phyloP scores from a whole-genome alignment of 2,888 invertebrate species.

The Poecilus cupreus region DNA sequence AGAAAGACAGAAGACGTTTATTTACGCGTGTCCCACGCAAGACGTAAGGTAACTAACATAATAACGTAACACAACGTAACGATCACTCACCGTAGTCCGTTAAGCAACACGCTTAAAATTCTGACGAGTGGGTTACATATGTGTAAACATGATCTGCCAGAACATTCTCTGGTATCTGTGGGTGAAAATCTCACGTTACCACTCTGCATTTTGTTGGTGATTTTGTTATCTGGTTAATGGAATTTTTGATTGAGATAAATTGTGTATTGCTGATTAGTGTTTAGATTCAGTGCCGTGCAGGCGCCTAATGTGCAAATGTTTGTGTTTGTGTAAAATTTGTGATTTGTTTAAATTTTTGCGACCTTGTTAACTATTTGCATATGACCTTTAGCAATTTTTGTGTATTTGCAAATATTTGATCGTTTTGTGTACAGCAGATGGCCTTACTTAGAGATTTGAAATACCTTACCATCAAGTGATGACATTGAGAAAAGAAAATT shows the following conservation, averaged over 20 bases:
- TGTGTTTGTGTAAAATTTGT: neutral
- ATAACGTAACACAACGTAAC: slow-evolving; percentile 15
- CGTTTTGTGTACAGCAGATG: no score
- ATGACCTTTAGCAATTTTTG: no score
- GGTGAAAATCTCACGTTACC: slow-evolving; percentile 4
- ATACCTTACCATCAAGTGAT: no score
- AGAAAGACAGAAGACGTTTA: slow-evolving; percentile 32
- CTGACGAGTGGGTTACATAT: slow-evolving; percentile 37
- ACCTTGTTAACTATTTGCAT: neutral
- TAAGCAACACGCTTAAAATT: slow-evolving; percentile 37
- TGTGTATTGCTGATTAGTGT: slow-evolving; percentile 15
- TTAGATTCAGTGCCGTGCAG: neutral
- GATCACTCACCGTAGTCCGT: slow-evolving; percentile 7
- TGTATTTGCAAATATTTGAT: no score
- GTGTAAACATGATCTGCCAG: slow-evolving; percentile 28
- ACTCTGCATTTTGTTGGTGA: neutral
- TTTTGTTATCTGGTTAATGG: slow-evolving; percentile 15
- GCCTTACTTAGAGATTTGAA: no score
- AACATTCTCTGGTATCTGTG: neutral
- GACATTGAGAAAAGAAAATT: no score
- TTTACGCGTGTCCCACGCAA: slow-evolving; percentile 35
- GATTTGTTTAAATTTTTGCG: neutral
- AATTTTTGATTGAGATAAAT: slow-evolving; percentile 34
- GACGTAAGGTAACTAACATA: slow-evolving; percentile 12
- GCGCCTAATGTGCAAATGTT: neutral